Base-by-base conservation (phyloP, 2,113 vertebrate genomes). In the Ctenodactylus gundi region DNA sequence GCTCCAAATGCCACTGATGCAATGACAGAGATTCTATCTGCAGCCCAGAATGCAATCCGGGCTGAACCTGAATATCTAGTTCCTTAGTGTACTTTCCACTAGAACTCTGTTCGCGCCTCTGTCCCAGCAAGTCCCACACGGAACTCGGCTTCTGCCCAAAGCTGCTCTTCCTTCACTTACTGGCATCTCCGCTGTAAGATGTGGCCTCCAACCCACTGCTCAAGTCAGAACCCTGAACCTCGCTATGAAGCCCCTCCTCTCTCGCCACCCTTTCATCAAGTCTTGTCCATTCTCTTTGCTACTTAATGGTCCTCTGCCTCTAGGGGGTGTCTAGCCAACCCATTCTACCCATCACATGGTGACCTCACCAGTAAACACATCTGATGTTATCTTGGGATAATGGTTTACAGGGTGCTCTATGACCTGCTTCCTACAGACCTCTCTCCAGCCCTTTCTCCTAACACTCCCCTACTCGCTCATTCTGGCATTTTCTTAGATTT, bases 41-140 rank as follows among this genome's bases (percentile, higher is more conserved):
- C 34, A 51, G 72, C 44, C 62, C 93, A 83, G 86, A 73, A 73
- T 68, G 60, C 65, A 94, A 34, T n/a, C 75, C 23, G 41, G 62
- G n/a, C 62, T 82, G 93, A 85, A 88, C 88, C 85, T 27, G 51
- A 95, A 94, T 82, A 86, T 57, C 89, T 80, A 31, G 73, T 91
- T 88, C 90, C 60, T 93, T 67, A 29, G 44, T 44, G 10, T 8
- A 51, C 17, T 90, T 78, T 85, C 85, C 85, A 85, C 41, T 20
- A 85, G 72, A 39, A 15, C 57, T 77, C 80, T 57, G 62, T 4
- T 1, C 44, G 60, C 18, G 68, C 17, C 29, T 76, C 39, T 21
- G 12, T 58, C 67, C 81, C 62, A 58, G 7, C 39, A 76, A 96
- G 58, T 39, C 58, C 85, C 70, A 12, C 62, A 41, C 53, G 13